These are phyloP conservation scores for Theristus sp. DNA, from an alignment of 2,888 invertebrate species.

Conservation along the genomic window DNA sequence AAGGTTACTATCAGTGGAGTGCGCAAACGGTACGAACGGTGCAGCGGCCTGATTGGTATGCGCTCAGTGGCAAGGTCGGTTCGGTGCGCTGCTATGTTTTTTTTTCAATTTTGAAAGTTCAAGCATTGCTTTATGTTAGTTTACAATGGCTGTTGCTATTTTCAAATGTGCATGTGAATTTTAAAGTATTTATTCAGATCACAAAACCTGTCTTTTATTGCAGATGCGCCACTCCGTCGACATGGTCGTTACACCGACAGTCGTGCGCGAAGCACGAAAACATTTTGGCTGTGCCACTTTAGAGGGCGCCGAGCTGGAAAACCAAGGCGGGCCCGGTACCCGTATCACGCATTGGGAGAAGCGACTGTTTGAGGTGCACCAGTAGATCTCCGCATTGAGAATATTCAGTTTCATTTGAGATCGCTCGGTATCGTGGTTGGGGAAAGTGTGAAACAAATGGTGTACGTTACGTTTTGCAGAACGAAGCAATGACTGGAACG, in stretches of 20 bases:
- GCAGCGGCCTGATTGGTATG: conserved; percentile 51
- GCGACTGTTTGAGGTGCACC: conserved; percentile 72
- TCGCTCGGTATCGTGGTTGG: neutral
- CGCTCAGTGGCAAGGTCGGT: conserved; percentile 44
- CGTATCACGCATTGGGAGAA: conserved; percentile 98
- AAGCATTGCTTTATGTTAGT: no score
- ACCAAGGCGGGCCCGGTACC: conserved; percentile 94
- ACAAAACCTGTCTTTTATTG: neutral
- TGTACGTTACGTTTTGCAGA: conserved; percentile 39
- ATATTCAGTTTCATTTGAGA: no score
- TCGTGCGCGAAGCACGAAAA: conserved; percentile 59
- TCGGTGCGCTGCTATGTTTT: no score
- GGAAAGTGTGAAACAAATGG: no score
- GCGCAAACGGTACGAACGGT: conserved; percentile 61
- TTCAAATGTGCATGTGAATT: neutral
- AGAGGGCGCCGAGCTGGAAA: conserved; percentile 90
- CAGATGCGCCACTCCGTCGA: conserved; percentile 46
- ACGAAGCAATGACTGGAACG: conserved; percentile 97
- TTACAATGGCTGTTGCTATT: no score
- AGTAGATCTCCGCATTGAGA: no score
- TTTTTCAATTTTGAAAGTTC: no score
- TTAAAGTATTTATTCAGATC: neutral
- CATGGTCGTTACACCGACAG: conserved; percentile 76
- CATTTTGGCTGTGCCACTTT: conserved; percentile 69
- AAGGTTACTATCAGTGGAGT: conserved; percentile 63